Evolutionary conservation across 2,113 vertebrate species (phyloP).

Genomic region (Cynopterus brachyotis): DNA sequence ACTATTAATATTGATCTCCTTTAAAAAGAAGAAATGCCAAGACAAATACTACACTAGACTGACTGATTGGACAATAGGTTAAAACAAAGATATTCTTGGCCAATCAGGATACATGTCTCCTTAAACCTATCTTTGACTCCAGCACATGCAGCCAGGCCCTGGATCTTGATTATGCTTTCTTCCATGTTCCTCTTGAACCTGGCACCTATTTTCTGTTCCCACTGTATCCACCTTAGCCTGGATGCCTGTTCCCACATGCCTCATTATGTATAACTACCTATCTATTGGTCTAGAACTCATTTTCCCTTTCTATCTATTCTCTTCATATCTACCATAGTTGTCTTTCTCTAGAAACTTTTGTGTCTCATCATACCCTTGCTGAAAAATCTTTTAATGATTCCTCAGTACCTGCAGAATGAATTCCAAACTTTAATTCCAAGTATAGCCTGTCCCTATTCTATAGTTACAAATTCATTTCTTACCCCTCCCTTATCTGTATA

Average conservation of each 20-base stretch:
- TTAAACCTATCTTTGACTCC: not conserved
- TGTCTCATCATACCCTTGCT: not conserved
- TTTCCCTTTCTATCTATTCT: not conserved
- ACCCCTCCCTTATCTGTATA: not conserved
- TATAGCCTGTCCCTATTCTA: not conserved
- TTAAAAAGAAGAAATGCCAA: not conserved
- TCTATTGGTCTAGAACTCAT: not conserved
- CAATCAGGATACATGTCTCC: not conserved
- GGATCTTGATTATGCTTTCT: not conserved
- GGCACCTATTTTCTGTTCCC: not conserved
- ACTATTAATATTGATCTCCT: not conserved
- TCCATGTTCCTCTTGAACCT: not conserved
- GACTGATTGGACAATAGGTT: not conserved
- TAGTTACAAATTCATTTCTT: not conserved
- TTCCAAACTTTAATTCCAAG: not conserved
- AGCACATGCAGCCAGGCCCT: not conserved
- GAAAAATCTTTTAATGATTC: not conserved
- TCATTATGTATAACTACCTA: not conserved
- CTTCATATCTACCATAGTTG: not conserved
- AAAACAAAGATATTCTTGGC: not conserved
- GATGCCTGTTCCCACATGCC: not conserved
- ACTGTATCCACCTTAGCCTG: not conserved
- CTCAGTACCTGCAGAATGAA: not conserved
- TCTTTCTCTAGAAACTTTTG: not conserved
- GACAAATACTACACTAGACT: not conserved